phyloP scores from a whole-genome alignment of 2,888 invertebrate species.

The Philopedon plagiatum region DNA sequence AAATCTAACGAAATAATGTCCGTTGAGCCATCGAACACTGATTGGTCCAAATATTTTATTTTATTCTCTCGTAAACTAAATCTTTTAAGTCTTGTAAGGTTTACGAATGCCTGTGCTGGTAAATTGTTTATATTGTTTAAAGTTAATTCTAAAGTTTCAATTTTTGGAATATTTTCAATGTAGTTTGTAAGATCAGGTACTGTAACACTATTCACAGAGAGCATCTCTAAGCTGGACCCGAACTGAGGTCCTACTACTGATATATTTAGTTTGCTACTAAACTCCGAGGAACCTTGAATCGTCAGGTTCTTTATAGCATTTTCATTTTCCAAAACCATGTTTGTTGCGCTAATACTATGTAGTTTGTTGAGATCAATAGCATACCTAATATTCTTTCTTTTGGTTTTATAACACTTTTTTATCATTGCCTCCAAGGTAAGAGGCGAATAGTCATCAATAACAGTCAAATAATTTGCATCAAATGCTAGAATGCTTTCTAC shows the following conservation, averaged over 20 bases:
- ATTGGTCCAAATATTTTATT: neutral
- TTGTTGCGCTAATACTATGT: neutral
- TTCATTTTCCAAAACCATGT: constrained; percentile 5
- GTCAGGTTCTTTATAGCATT: constrained; percentile 1
- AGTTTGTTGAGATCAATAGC: constrained; percentile 21
- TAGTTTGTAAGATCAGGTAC: constrained; percentile 16
- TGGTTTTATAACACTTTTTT: constrained; percentile 27
- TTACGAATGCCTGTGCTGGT: neutral
- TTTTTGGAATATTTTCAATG: constrained; percentile 17
- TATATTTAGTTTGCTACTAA: neutral
- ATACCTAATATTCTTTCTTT: constrained; percentile 15
- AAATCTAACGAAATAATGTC: constrained; percentile 33
- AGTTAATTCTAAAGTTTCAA: constrained; percentile 31
- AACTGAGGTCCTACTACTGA: constrained; percentile 11
- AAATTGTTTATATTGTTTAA: constrained; percentile 28
- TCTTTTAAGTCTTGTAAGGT: neutral
- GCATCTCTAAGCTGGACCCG: constrained; percentile 15
- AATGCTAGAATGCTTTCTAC: constrained; percentile 1
- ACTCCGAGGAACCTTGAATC: neutral
- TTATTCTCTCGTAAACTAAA: constrained; percentile 30
- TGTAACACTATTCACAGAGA: constrained; percentile 11
- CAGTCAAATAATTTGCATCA: constrained; percentile 27
- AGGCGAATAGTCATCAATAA: constrained; percentile 22
- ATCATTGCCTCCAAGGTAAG: constrained; percentile 27
- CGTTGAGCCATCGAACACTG: neutral